Evolutionary conservation across 2,113 vertebrate species (phyloP), one percentile per base, ranked within the genome.

Genomic region (Chaenogobius annularis): DNA sequence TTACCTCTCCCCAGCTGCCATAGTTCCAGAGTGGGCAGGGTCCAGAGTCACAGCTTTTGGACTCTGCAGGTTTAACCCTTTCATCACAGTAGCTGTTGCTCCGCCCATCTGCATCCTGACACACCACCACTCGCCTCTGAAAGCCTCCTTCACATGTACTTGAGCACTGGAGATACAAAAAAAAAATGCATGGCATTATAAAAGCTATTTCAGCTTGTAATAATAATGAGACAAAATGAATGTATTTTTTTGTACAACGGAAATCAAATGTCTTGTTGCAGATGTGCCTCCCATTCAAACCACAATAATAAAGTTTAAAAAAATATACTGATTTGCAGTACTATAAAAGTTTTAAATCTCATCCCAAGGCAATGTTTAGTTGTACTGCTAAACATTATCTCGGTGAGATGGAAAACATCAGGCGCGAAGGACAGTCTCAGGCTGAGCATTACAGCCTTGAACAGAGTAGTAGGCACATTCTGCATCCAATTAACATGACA

Each of bases 1-100:
- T 94, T 91, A 99, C 97, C 91, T 99, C 96, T 90, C 96, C 96
- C 98, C 98, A 99, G 78, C 87, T 93, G 10, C 98, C 95, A 0
- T 94, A 96, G 91, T 94, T 97, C 98, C 98, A 99, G 62, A 83
- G 92, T 13, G 97, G 97, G 77, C 98, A 99, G 13, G 96, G 95
- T 65, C 97, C 97, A 7, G 94, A 94, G 83, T 97, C 93, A 69
- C 98, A 99, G 79, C 89, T 92, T 89, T 93, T 95, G 0, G 93
- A 92, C 77, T 97, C 95, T 0, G 90, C 92, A 17, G 98, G 98
- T 87, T 95, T 97, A 70, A 94, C 88, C 74, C 93, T 83, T 48
- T 92, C 92, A 5, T 96, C 93, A 46, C 98, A 99, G 69, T 93
- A 90, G 71, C 66, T 91, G 75, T 93, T 92, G 83, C 92, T 94